These are phyloP conservation scores for Marisa cornuarietis DNA, from an alignment of 1,140 invertebrate genomes.

Conservation along the genomic window DNA sequence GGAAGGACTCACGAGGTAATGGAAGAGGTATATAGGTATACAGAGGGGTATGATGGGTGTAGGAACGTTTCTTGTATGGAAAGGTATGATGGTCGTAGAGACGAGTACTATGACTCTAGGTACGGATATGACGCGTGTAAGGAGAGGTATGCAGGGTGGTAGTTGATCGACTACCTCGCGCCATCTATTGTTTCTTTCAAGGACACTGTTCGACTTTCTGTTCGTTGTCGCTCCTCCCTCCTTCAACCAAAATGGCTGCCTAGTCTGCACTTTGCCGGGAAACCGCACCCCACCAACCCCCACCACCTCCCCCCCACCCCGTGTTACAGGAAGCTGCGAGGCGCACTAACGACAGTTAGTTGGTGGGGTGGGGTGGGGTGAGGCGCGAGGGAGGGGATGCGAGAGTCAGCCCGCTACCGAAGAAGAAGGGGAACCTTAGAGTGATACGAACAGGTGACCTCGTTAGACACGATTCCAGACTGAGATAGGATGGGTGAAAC, in stretches of 20 bases:
- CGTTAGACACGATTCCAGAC: too few relatives aligned
- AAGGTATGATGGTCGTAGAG: not conserved
- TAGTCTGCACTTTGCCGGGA: too few relatives aligned
- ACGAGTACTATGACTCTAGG: not conserved
- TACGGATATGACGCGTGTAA: not conserved
- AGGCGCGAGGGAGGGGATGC: not conserved
- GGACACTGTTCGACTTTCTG: too few relatives aligned
- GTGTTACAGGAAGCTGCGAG: too few relatives aligned
- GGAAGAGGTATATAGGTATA: not conserved
- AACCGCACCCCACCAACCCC: too few relatives aligned
- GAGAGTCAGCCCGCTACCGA: too few relatives aligned
- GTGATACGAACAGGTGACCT: too few relatives aligned
- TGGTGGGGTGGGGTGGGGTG: not conserved
- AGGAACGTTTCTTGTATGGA: not conserved
- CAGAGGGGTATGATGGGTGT: not conserved
- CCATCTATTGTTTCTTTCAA: not conserved
- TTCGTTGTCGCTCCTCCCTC: too few relatives aligned
- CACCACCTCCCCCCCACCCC: too few relatives aligned
- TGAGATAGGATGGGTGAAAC: too few relatives aligned
- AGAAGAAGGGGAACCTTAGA: too few relatives aligned
- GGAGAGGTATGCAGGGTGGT: not conserved
- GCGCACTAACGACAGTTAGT: not conserved
- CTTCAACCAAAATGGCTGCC: too few relatives aligned
- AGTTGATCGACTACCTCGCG: not conserved
- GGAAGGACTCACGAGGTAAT: not conserved